Evolutionary conservation across 2,113 vertebrate species (phyloP).

Genomic region (Osmerus eperlanus): DNA sequence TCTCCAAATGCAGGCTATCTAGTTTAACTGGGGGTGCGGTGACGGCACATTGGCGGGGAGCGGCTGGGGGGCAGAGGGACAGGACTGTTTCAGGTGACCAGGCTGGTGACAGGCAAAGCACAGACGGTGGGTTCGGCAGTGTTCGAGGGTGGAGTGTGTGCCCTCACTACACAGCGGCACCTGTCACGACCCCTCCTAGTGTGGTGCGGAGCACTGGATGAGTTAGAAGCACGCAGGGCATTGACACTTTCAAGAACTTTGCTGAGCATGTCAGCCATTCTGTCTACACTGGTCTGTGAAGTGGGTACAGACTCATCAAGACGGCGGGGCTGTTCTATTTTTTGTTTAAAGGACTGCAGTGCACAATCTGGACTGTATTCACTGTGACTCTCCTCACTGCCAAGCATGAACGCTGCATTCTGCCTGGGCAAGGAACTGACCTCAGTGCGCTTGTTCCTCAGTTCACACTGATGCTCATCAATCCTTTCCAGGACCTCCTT

Average conservation of each 20-base stretch:
- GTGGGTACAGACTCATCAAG: not conserved
- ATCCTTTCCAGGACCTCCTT: slow-evolving; percentile 21
- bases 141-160: not conserved
- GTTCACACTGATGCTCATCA: slow-evolving; percentile 3
- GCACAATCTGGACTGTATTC: not conserved
- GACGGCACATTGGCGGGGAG: not conserved
- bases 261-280: not conserved
- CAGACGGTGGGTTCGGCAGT: not conserved
- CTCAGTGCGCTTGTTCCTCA: not conserved
- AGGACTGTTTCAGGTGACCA: not conserved
- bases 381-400: not conserved
- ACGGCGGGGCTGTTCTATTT: not conserved
- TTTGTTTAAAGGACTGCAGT: not conserved
- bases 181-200: no score
- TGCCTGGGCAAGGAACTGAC: not conserved
- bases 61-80: not conserved
- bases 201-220: no score
- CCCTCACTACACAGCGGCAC: not conserved
- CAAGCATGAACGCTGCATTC: not conserved
- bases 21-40: slow-evolving; percentile 23
- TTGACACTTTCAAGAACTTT: not conserved
- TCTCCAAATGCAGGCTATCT: slow-evolving; percentile 6
- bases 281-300: not conserved
- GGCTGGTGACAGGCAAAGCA: not conserved
- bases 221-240: not conserved